Evolutionary conservation across 2,888 invertebrate species (phyloP), one percentile per base, ranked within the genome.

Genomic region (Gymnocheta viridis): DNA sequence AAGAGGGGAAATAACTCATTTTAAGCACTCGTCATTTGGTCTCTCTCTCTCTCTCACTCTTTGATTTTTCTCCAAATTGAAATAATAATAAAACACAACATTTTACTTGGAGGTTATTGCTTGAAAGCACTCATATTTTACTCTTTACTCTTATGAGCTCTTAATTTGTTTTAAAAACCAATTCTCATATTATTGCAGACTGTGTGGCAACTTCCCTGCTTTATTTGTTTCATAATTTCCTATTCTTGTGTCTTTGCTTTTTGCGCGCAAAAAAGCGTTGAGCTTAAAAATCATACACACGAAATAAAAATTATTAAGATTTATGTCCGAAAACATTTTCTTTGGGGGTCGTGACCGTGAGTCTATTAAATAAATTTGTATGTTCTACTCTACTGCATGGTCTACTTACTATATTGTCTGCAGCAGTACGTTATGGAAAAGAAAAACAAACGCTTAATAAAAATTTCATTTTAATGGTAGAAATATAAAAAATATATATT

Each of bases 261-360:
- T 77, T 77, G 47, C 24, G 67, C 58, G 77, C 67, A 60, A 56
- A 56, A 72, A 35, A 62, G 22, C 22, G 51, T 49, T 49, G 44
- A 44, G 62, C 54, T 79, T 47, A 47, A 76, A 77, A 82, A 82
- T 78, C 79, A 85, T 67, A 54, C 81, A 85, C 73, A 66, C 76
- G 41, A 85, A 84, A 85, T 76, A 82, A 74, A 82, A 84, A 89
- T 89, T 88, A 87, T 88, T 87, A 89, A 90, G 90, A 90, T 90
- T 90, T 90, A 90, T 90, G 90, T 90, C 90, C 87, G 90, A 90
- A 79, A 89, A 89, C 88, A 87, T 89, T 89, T 89, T 86, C 76
- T 82, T 81, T 76, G 85, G 85, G 85, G 78, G 82, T 76, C 78
- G 73, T 78, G 78, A 79, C 80, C 82, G 85, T 86, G 82, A 79